A percentile compares a stretch with the other conserved stretches of the same genome.
phyloP scores from a whole-genome alignment of 2,113 vertebrate species.

The Scomber japonicus region DNA sequence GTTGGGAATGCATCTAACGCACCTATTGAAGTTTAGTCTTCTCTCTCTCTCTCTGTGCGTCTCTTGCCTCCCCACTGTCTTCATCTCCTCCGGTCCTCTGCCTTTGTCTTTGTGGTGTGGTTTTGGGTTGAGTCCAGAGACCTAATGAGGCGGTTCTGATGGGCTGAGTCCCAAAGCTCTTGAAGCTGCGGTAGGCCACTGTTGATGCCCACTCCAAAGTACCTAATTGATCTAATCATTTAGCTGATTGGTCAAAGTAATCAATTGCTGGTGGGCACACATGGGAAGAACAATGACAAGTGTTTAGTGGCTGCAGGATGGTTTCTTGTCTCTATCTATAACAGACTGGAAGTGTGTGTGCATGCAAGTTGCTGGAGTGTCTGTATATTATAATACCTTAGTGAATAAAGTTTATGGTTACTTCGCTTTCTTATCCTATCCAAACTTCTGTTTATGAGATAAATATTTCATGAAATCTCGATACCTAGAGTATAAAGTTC shows the following conservation, averaged over 20 bases:
- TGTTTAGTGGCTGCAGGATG: constrained; percentile 65
- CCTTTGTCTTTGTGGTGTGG: constrained; percentile 72
- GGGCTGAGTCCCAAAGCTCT: constrained; percentile 76
- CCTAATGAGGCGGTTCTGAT: constrained; percentile 84
- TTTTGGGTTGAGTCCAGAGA: constrained; percentile 79
- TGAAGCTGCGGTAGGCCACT: constrained; percentile 64
- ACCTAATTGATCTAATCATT: constrained; percentile 86
- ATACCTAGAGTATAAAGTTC: constrained; percentile 51
- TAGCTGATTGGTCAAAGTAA: constrained; percentile 82
- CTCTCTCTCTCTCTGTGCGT: constrained; percentile 19
- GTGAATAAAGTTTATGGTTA: constrained; percentile 33
- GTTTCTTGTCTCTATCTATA: constrained; percentile 36
- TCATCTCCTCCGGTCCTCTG: constrained; percentile 48
- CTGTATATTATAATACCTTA: neutral
- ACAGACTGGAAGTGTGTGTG: constrained; percentile 23
- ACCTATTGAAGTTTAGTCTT: constrained; percentile 69
- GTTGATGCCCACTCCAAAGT: constrained; percentile 75
- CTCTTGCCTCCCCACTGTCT: constrained; percentile 35
- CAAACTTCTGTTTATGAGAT: constrained; percentile 56
- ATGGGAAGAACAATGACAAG: constrained; percentile 74
- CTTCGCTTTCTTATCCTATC: constrained; percentile 29
- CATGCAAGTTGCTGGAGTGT: neutral
- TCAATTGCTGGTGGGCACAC: constrained; percentile 76
- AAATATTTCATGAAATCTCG: constrained; percentile 46
- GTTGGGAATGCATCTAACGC: constrained; percentile 62